A percentile compares a stretch with the other conserved stretches of the same genome.
phyloP scores from a whole-genome alignment of 1,140 invertebrate genomes.

The Drosophila ficusphila region DNA sequence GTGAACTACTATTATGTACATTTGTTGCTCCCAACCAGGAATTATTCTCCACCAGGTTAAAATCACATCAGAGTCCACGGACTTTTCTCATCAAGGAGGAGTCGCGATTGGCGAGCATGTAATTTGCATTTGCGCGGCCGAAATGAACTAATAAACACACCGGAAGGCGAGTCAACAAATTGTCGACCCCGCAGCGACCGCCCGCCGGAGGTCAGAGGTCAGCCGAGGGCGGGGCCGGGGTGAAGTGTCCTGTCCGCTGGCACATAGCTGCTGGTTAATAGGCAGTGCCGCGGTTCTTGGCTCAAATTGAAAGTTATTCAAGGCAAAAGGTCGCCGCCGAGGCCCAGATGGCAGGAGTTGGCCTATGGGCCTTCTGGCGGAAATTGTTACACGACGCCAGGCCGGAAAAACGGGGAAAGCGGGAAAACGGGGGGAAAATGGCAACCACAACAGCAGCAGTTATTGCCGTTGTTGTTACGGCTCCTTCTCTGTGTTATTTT shows the following conservation, averaged over 20 bases:
- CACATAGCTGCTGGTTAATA: constrained; percentile 66
- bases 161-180: constrained; percentile 57
- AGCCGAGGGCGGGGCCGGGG: constrained; percentile 2
- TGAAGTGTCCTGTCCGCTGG: constrained; percentile 31
- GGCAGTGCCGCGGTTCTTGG: constrained; percentile 62
- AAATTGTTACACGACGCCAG: constrained; percentile 71
- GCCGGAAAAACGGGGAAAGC: constrained; percentile 39
- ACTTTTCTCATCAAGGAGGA: background rate
- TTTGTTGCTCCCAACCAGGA: background rate
- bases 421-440: constrained; percentile 43
- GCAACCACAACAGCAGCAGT: constrained; percentile 46
- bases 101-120: constrained; percentile 4
- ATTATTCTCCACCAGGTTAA: background rate
- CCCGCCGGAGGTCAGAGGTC: constrained; percentile 8
- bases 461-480: constrained; percentile 23
- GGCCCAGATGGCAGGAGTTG: constrained; percentile 4
- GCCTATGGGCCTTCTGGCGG: constrained; percentile 55
- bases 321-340: constrained; percentile 46
- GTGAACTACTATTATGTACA: background rate
- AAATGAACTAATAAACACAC: constrained; percentile 65
- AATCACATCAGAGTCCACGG: background rate
- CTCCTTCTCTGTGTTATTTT: constrained; percentile 20
- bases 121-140: constrained; percentile 55
- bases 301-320: constrained; percentile 80
- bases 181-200: constrained; percentile 49